Conservation (phyloP, 2,797 vertebrate species). For the Tamandua tetradactyla region DNA sequence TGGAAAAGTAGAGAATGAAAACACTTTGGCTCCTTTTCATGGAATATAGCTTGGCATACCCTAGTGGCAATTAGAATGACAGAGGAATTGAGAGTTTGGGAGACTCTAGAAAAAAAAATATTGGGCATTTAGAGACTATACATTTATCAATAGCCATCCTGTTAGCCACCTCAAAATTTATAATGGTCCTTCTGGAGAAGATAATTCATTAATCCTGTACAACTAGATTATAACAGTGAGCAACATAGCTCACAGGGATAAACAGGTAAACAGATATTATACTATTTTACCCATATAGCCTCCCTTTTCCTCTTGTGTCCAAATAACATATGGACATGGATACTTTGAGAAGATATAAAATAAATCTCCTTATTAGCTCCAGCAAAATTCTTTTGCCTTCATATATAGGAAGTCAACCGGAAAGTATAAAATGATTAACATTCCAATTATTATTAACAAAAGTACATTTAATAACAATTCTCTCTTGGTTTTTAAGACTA, state of each 20-base stretch:
- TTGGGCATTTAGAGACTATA: not conserved
- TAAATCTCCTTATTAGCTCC: not conserved
- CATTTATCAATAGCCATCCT: not conserved
- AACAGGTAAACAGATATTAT: not conserved
- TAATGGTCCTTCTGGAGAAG: not conserved
- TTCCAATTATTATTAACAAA: not conserved
- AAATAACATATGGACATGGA: not conserved
- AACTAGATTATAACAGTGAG: not conserved
- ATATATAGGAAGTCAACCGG: not conserved
- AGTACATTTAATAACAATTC: not conserved
- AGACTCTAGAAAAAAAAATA: not conserved
- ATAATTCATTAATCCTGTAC: not conserved
- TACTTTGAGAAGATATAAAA: not conserved
- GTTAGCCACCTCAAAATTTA: not conserved
- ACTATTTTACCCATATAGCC: fast-evolving
- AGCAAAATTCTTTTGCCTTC: not conserved
- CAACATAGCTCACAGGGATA: not conserved
- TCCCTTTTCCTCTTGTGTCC: not conserved
- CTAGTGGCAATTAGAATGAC: not conserved
- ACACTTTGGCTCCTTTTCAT: not conserved
- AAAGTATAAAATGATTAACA: not conserved
- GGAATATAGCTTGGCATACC: not conserved
- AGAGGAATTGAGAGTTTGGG: not conserved
- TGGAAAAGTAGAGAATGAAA: not conserved
- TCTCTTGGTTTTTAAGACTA: not conserved